Evolutionary conservation across 2,888 invertebrate genomes (phyloP), one percentile per base, ranked within the genome.

Genomic region (Stenodema calcarata): DNA sequence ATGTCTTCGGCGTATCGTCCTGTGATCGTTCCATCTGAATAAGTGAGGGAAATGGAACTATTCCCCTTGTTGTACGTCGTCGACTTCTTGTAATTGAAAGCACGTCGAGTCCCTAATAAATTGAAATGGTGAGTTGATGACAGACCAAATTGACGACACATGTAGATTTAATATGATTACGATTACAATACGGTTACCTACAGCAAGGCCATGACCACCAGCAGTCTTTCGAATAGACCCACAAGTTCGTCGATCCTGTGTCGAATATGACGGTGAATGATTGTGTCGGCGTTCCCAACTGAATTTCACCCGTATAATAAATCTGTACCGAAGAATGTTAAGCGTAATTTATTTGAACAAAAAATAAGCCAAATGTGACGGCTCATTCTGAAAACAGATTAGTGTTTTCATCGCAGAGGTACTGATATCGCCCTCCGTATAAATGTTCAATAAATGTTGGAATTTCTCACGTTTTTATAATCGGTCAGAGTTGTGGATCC

Each of bases 221-320:
- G 50, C 87, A 86, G 50, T 73, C 79, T 3, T 80, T 81, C 1
- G 87, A 81, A 44, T 78, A 86, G 9, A 87, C 86, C 86, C 86
- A 86, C 4, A 87, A 23, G 18, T 86, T 82, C 4, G 87, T 79
- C n/a, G 87, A 87, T 42, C 82, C 87, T 1, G 87, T 87, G 75
- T 87, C 86, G 69, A 87, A 87, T 27, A 86, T 73, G n/a, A 87
- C 86, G 14, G 69, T 30, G 12, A 87, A 75, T 7, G 62, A 23
- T 11, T 87, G 81, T 0, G 86, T 41, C 0, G 87, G 87, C 0
- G 86, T 87, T 0, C 87, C 87, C 9, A 87, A 28, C 7, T 78
- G 54, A 6, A 87, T 62, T 9, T 78, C 54, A 7, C 87, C 87
- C n/a, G 81, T 81, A 28, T 87, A 87, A 42, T 87, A 87, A 6